Percentiles rank a stretch among this genome's conserved stretches.
Evolutionary conservation across 2,888 invertebrate genomes (phyloP).

Genomic region (Lasioglossum lativentre): DNA sequence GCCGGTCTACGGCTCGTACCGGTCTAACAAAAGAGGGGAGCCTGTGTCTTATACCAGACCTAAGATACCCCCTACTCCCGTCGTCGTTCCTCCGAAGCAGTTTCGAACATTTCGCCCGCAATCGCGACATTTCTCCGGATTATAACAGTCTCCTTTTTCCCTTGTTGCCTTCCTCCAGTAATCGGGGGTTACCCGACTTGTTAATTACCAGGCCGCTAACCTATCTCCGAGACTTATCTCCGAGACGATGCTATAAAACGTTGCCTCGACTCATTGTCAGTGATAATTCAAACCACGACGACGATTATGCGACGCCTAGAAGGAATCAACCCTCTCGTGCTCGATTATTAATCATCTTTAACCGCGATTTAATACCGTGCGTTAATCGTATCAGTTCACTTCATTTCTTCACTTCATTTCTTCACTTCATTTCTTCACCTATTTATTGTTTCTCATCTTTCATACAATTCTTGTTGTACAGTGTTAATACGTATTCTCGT

Average conservation of each 20-base stretch:
- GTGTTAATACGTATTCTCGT: too few species aligned
- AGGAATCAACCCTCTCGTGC: background rate
- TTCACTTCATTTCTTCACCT: too few species aligned
- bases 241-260: background rate
- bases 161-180: background rate
- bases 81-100: slow-evolving; percentile 8
- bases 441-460: too few species aligned
- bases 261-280: background rate
- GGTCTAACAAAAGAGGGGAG: slow-evolving; percentile 72
- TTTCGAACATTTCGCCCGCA: slow-evolving; percentile 41
- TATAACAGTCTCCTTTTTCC: background rate
- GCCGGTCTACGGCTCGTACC: slow-evolving; percentile 71
- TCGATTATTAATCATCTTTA: background rate
- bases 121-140: background rate
- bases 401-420: too few species aligned
- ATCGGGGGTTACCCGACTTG: background rate
- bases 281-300: background rate
- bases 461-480: too few species aligned
- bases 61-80: slow-evolving; percentile 73
- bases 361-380: too few species aligned
- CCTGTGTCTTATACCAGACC: slow-evolving; percentile 75
- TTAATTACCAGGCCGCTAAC: background rate
- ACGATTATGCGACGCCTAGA: background rate
- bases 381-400: too few species aligned
- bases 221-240: background rate